These are phyloP conservation scores for Pteronura brasiliensis DNA, from an alignment of 2,113 vertebrate species.

Conservation along the genomic window DNA sequence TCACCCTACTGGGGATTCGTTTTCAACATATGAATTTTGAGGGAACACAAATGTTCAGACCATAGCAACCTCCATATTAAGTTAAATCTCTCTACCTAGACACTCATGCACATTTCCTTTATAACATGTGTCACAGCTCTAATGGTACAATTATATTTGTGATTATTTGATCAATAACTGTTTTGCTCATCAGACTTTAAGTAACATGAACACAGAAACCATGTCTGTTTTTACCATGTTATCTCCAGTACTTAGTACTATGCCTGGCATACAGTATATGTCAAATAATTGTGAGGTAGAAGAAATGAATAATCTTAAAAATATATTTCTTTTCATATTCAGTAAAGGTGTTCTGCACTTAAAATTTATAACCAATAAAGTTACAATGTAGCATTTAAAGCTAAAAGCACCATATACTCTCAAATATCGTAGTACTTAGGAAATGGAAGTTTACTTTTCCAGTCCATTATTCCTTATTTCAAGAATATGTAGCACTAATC, in stretches of 20 bases:
- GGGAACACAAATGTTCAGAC: not conserved
- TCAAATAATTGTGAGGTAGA: not conserved
- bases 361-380: not conserved
- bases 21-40: not conserved
- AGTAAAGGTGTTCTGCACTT: not conserved
- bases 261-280: not conserved
- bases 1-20: not conserved
- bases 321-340: not conserved
- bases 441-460: not conserved
- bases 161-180: not conserved
- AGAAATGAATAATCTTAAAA: slow-evolving; percentile 37
- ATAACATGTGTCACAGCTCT: not conserved
- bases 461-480: not conserved
- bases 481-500: not conserved
- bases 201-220: not conserved
- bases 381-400: not conserved
- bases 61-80: not conserved
- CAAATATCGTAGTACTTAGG: not conserved
- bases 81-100: not conserved
- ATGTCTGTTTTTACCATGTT: not conserved
- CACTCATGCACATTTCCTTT: not conserved
- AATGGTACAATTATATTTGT: not conserved
- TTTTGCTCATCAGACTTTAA: not conserved
- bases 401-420: not conserved
- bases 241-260: not conserved